Conservation (phyloP, 2,113 vertebrate genomes). For the Laticauda colubrina region DNA sequence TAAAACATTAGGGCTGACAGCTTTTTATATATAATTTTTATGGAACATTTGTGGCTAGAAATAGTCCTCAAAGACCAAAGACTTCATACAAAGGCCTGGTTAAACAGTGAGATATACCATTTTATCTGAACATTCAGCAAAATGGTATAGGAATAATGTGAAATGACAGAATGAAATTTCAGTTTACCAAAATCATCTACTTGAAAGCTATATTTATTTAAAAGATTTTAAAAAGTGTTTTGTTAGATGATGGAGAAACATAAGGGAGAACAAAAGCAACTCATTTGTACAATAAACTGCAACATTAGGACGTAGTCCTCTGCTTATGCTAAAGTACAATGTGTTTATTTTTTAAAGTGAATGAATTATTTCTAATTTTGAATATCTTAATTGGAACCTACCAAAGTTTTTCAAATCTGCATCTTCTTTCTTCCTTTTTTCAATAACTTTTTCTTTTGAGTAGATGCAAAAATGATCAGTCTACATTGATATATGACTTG, state of each 20-base stretch:
- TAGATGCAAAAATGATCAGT: background rate
- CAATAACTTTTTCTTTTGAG: background rate
- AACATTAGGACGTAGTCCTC: background rate
- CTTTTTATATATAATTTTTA: constrained; percentile 21
- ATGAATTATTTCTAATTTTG: background rate
- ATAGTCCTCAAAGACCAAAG: background rate
- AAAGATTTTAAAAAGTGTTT: background rate
- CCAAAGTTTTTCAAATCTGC: background rate
- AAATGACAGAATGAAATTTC: background rate
- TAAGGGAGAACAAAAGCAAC: background rate
- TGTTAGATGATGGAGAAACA: background rate
- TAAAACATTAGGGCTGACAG: background rate
- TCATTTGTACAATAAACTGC: background rate
- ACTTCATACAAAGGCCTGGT: background rate
- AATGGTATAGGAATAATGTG: background rate
- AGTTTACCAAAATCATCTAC: background rate
- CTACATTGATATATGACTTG: background rate
- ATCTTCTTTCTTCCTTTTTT: background rate
- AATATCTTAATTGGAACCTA: background rate
- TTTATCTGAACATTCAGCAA: background rate
- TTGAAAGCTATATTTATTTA: background rate
- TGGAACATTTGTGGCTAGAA: constrained; percentile 9
- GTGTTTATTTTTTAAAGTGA: background rate
- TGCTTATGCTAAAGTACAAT: background rate
- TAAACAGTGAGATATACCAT: background rate